These are phyloP conservation scores for Noturus placidus DNA, from an alignment of 2,113 vertebrate species.

Conservation along the genomic window DNA sequence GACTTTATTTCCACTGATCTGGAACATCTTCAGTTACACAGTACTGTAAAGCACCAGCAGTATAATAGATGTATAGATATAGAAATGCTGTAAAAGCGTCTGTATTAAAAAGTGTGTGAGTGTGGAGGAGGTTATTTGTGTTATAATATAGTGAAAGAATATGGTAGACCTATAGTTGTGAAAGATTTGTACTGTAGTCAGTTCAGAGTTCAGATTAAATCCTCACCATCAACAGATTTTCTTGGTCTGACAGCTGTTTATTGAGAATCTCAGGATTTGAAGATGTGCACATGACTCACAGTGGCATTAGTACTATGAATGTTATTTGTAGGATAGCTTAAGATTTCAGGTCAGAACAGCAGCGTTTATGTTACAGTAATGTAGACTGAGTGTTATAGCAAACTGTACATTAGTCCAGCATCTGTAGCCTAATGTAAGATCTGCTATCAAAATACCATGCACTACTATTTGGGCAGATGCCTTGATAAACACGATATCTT, in stretches of 20 bases:
- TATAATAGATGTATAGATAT: background rate
- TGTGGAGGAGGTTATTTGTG: background rate
- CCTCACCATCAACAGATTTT: slow-evolving; percentile 3
- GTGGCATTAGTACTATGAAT: background rate
- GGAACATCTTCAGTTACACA: slow-evolving; percentile 18
- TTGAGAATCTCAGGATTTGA: background rate
- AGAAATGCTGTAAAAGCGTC: background rate
- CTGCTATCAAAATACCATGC: slow-evolving; percentile 22
- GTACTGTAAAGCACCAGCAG: slow-evolving; percentile 17
- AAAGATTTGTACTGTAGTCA: background rate
- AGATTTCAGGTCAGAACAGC: background rate
- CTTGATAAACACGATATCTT: slow-evolving; percentile 6
- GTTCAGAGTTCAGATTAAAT: background rate
- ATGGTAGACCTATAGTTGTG: background rate
- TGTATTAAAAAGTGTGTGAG: background rate
- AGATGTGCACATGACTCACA: background rate
- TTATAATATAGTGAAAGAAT: background rate
- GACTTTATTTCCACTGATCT: slow-evolving; percentile 2
- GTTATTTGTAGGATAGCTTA: background rate
- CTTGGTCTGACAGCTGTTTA: slow-evolving; percentile 15
- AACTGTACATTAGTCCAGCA: background rate
- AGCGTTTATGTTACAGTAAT: background rate
- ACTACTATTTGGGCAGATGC: background rate
- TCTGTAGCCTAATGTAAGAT: background rate
- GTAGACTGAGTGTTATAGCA: background rate